These are phyloP conservation scores for Agriopis aurantiaria DNA, from an alignment of 2,888 invertebrate species.

Conservation along the genomic window DNA sequence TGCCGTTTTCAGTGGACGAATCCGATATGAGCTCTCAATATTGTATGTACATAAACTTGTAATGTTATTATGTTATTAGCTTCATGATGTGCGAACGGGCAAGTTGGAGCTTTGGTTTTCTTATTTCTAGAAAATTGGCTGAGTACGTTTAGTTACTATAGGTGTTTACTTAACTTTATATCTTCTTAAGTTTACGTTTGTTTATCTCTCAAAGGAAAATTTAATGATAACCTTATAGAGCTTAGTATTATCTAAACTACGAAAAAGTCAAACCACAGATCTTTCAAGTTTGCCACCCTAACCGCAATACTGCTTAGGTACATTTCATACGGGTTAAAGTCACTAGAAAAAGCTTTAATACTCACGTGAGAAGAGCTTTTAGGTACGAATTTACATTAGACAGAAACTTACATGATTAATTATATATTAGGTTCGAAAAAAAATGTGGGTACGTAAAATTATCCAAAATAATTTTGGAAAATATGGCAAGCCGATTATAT, in stretches of 20 bases:
- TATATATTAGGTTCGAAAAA: too few relatives aligned
- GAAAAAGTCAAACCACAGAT: conserved; percentile 15
- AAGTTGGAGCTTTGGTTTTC: conserved; percentile 27
- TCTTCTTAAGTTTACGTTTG: not conserved
- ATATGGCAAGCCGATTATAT: too few relatives aligned
- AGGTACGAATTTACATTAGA: too few relatives aligned
- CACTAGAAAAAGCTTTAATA: conserved; percentile 2
- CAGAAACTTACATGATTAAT: too few relatives aligned
- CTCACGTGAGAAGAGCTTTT: not conserved
- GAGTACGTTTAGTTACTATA: not conserved
- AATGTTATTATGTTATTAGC: conserved; percentile 63
- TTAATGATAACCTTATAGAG: not conserved
- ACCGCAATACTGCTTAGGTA: conserved; percentile 26
- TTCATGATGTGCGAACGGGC: conserved; percentile 56
- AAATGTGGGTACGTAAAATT: too few relatives aligned
- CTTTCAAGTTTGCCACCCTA: conserved; percentile 22
- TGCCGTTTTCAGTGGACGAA: conserved; percentile 47
- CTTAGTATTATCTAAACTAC: not conserved
- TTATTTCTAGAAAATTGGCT: conserved; percentile 33
- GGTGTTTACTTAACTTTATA: not conserved
- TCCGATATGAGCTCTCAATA: conserved; percentile 57
- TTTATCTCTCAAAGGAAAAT: not conserved
- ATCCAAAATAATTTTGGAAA: too few relatives aligned
- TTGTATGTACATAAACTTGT: conserved; percentile 61
- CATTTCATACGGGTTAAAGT: conserved; percentile 28